A percentile compares a stretch with the other conserved stretches of the same genome.
These are phyloP conservation scores for Pristionchus fissidentatus DNA, from an alignment of 2,888 invertebrate species.

Conservation along the genomic window DNA sequence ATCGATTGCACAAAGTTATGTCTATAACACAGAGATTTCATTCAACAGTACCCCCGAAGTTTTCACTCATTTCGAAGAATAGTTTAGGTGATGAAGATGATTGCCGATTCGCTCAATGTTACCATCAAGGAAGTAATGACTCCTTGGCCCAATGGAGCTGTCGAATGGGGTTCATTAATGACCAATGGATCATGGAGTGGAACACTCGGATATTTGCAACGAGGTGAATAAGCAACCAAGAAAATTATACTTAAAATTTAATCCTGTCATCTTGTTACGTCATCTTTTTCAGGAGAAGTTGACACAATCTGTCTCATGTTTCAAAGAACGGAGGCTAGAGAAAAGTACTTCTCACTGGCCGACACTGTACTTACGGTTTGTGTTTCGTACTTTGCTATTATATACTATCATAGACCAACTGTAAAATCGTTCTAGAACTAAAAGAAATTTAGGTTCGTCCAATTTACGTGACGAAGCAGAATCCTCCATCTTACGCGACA, in stretches of 20 bases:
- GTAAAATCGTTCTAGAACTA: too few species aligned
- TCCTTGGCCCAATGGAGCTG: background rate
- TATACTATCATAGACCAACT: background rate
- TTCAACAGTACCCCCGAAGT: too few species aligned
- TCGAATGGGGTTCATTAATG: conserved; percentile 3
- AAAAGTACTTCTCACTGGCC: background rate
- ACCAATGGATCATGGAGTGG: conserved; percentile 35
- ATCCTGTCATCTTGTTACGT: background rate
- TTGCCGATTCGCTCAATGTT: conserved; percentile 17
- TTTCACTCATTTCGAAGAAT: too few species aligned
- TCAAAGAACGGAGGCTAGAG: conserved; percentile 8
- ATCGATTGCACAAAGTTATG: too few species aligned
- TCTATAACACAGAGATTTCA: too few species aligned
- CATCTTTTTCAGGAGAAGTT: background rate
- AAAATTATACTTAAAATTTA: background rate
- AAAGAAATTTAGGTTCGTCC: conserved; percentile 37
- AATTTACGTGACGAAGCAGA: conserved; percentile 28
- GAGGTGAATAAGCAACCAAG: background rate
- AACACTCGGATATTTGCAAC: conserved; percentile 8
- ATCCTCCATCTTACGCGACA: background rate
- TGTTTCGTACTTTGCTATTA: background rate
- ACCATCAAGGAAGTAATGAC: background rate
- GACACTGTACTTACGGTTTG: conserved; percentile 5
- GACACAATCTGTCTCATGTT: conserved; percentile 40
- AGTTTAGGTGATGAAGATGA: conserved; percentile 19